phyloP scores from a whole-genome alignment of 2,113 vertebrate species.

The Petroica traversi region DNA sequence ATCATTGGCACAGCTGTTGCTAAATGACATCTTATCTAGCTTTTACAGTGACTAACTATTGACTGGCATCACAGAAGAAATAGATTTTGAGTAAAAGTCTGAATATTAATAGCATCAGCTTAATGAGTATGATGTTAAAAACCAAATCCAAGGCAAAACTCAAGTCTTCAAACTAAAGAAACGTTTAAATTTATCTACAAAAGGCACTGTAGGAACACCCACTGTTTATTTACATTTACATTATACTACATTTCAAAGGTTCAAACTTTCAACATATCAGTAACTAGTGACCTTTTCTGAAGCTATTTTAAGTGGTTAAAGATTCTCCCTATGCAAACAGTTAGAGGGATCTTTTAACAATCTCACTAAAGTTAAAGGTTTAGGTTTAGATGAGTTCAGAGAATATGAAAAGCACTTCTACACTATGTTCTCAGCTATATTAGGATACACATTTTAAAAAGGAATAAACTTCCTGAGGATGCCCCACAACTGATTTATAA shows the following conservation, averaged over 20 bases:
- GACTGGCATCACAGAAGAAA: not conserved
- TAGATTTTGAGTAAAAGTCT: not conserved
- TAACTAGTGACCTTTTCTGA: not conserved
- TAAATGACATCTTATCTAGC: not conserved
- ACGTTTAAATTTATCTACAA: not conserved
- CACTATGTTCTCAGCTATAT: not conserved
- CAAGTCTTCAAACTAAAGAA: not conserved
- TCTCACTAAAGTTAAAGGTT: not conserved
- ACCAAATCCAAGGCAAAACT: not conserved
- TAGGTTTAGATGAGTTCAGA: not conserved
- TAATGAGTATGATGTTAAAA: not conserved
- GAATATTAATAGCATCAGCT: not conserved
- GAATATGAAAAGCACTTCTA: not conserved
- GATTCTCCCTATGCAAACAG: not conserved
- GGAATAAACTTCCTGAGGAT: not conserved
- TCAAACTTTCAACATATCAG: not conserved
- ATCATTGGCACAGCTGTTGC: not conserved
- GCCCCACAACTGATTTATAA: not conserved
- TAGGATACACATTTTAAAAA: not conserved
- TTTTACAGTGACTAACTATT: not conserved
- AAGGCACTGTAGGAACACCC: not conserved
- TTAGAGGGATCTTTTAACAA: not conserved
- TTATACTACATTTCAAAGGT: not conserved
- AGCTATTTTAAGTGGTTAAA: not conserved
- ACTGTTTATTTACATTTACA: not conserved